Base-by-base conservation (phyloP, 2,888 invertebrate species). In the Calliopum simillimum region DNA sequence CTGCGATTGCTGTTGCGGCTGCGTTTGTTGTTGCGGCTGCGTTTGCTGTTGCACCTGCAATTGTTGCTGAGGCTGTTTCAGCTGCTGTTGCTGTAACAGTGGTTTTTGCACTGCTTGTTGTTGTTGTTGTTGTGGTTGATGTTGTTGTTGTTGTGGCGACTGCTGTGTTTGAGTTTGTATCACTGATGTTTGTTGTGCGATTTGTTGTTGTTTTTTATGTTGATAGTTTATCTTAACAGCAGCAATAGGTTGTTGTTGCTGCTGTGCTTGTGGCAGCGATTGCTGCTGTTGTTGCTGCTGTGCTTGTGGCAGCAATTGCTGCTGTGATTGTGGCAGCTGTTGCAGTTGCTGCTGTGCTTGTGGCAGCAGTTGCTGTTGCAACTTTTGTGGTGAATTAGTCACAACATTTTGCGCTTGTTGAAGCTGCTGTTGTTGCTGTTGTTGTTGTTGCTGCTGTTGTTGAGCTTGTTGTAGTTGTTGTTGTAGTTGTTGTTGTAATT, bases 151-250 rank as follows among this genome's bases (percentile, higher is more conserved):
- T 4, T 70, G 55, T 46, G 74, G 73, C 14, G 71, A 69, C 25
- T 71, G 70, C 0, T 67, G 68, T 4, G 69, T 56, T 53, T 75
- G 75, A 12, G 70, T 74, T 56, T 76, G 77, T 70, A 73, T 77
- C 21, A 74, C 73, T 21, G 76, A 76, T 21, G 75, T 75, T 70
- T 74, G 72, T 61, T 78, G 77, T 44, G 74, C 71, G 71, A 72
- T 55, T 63, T 73, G 75, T 19, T 70, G 72, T 16, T 74, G 75
- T 19, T 47, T 66, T 8, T 71, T 49, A 70, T 44, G 13, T 55
- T 66, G 66, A 56, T 51, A 56, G 43, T 56, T 55, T 8, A 66
- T 12, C 44, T 53, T 25, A 43, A 61, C 12, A 63, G 61, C 56
- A 63, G 61, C 56, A 33, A 33, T 33, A 25, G 25, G 56, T 41